phyloP scores from a whole-genome alignment of 2,888 invertebrate species.

The Xestia ashworthii region DNA sequence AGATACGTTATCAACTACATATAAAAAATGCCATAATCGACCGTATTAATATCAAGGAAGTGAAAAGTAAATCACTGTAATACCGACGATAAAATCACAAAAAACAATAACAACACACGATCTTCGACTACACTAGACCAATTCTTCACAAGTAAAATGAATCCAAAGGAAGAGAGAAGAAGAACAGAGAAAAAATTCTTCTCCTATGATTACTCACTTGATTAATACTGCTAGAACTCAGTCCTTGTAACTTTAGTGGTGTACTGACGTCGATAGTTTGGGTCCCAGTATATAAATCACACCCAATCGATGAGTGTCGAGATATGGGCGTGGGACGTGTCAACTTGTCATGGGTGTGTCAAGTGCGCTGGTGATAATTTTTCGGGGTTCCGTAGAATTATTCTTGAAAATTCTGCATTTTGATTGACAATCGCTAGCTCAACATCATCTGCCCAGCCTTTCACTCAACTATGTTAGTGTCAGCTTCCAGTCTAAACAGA shows the following conservation, averaged over 20 bases:
- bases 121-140: not conserved
- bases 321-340: constrained; percentile 72
- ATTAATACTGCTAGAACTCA: constrained; percentile 29
- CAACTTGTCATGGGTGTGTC: constrained; percentile 64
- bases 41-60: not conserved
- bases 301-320: constrained; percentile 70
- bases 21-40: constrained; percentile 24
- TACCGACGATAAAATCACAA: not conserved
- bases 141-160: not conserved
- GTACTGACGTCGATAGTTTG: constrained; percentile 64
- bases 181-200: not conserved
- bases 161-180: not conserved
- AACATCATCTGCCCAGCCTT: too few species aligned
- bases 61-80: constrained; percentile 10
- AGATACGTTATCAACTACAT: constrained; percentile 13
- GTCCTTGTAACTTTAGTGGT: constrained; percentile 51
- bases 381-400: constrained; percentile 49
- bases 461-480: too few species aligned
- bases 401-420: not conserved
- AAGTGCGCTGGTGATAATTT: constrained; percentile 31
- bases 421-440: not conserved
- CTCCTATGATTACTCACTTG: constrained; percentile 50
- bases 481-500: too few species aligned
- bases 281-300: constrained; percentile 79
- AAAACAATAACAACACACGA: not conserved